phyloP scores from a whole-genome alignment of 2,888 invertebrate genomes.

The Nebria salina region DNA sequence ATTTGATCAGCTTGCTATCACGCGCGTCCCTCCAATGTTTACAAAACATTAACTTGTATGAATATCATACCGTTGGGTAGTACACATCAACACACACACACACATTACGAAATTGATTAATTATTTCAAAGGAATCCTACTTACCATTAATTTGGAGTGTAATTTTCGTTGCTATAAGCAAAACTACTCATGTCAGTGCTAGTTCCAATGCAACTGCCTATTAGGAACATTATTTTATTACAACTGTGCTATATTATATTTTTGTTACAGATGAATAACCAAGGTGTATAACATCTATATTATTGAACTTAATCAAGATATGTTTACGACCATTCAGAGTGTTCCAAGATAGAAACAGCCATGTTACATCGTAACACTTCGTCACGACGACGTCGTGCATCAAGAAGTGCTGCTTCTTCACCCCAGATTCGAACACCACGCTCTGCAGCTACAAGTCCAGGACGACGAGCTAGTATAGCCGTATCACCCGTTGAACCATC shows the following conservation, averaged over 20 bases:
- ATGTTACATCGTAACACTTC: constrained; percentile 78
- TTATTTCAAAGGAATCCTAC: not conserved
- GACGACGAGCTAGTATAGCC: constrained; percentile 60
- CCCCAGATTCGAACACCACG: constrained; percentile 69
- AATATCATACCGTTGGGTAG: not conserved
- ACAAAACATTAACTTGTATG: not conserved
- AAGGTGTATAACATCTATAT: not conserved
- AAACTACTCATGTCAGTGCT: too few species aligned
- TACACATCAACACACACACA: not conserved
- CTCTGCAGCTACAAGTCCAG: constrained; percentile 60
- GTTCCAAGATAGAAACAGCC: not conserved
- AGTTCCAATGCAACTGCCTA: too few species aligned
- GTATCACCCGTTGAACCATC: constrained; percentile 59
- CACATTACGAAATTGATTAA: not conserved
- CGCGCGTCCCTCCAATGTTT: not conserved
- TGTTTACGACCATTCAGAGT: not conserved
- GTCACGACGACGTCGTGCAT: constrained; percentile 72
- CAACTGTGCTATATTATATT: not conserved
- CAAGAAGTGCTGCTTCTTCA: constrained; percentile 73
- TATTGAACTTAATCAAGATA: not conserved
- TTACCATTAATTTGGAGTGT: too few species aligned
- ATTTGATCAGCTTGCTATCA: not conserved
- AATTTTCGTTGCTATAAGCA: too few species aligned
- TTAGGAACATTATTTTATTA: too few species aligned
- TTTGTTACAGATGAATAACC: not conserved